These are phyloP conservation scores for Mungos mungo DNA, from an alignment of 2,113 vertebrate species.

Conservation along the genomic window DNA sequence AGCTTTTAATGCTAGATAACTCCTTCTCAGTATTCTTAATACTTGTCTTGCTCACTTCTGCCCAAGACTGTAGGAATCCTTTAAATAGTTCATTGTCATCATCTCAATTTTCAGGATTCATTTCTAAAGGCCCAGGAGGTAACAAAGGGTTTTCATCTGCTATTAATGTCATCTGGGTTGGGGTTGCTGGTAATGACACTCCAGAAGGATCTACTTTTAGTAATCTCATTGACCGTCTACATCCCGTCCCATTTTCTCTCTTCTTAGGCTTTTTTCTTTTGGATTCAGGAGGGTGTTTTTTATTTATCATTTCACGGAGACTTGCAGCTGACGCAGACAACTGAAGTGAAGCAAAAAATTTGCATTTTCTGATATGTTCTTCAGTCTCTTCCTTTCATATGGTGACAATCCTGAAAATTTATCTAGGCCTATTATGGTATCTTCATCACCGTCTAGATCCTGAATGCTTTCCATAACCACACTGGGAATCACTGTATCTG, in stretches of 20 bases:
- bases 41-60: conserved; percentile 80
- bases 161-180: neutral
- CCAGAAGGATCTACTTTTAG: conserved; percentile 71
- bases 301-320: no score
- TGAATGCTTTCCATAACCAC: conserved; percentile 41
- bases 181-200: accelerated
- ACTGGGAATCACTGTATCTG: neutral
- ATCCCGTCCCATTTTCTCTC: conserved; percentile 61
- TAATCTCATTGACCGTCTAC: conserved; percentile 84
- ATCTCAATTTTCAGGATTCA: conserved; percentile 74
- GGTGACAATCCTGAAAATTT: conserved; percentile 77
- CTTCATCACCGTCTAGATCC: conserved; percentile 64
- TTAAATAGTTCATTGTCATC: conserved; percentile 54
- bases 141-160: conserved; percentile 71
- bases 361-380: conserved; percentile 87
- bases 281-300: no score
- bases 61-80: conserved; percentile 78
- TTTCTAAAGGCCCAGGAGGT: conserved; percentile 84
- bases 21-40: neutral
- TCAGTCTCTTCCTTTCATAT: conserved; percentile 86
- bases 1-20: conserved; percentile 78
- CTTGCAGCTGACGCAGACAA: conserved; percentile 71
- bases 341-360: conserved; percentile 86
- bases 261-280: conserved; percentile 80
- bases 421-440: conserved; percentile 33